phyloP scores from a whole-genome alignment of 2,113 vertebrate species.

The Crotalus horridus region DNA sequence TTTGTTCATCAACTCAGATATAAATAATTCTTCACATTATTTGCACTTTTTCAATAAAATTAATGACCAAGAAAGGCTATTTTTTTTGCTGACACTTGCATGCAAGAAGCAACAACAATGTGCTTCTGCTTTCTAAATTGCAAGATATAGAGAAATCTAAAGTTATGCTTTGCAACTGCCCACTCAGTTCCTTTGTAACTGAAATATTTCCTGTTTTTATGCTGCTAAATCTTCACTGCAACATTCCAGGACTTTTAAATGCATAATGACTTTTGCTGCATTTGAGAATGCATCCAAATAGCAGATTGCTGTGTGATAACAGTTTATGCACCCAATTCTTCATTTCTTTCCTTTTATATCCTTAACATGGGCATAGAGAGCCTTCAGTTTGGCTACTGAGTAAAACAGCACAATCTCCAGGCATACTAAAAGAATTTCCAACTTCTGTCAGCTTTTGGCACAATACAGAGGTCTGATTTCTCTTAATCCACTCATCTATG shows the following conservation, averaged over 20 bases:
- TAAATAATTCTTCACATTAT: background rate
- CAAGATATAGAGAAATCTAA: background rate
- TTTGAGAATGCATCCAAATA: background rate
- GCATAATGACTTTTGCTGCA: accelerated
- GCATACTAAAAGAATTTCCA: background rate
- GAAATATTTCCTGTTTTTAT: conserved; percentile 34
- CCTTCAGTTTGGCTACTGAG: background rate
- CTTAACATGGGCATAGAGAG: accelerated
- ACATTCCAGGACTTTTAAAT: accelerated
- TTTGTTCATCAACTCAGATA: background rate
- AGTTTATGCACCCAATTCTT: background rate
- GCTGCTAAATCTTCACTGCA: background rate
- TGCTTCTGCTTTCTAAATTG: background rate
- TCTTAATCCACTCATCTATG: conserved; percentile 26
- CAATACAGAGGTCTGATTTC: background rate
- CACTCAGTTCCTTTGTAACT: background rate
- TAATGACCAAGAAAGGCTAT: background rate
- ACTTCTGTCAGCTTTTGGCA: background rate
- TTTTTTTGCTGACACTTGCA: background rate
- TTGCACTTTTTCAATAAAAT: background rate
- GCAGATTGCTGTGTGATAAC: accelerated
- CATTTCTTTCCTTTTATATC: background rate
- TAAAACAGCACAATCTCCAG: background rate
- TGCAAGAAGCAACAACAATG: background rate
- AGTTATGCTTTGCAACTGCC: background rate